These are phyloP conservation scores for Eulemur mongoz DNA, from an alignment of 2,797 vertebrate genomes.

Conservation along the genomic window DNA sequence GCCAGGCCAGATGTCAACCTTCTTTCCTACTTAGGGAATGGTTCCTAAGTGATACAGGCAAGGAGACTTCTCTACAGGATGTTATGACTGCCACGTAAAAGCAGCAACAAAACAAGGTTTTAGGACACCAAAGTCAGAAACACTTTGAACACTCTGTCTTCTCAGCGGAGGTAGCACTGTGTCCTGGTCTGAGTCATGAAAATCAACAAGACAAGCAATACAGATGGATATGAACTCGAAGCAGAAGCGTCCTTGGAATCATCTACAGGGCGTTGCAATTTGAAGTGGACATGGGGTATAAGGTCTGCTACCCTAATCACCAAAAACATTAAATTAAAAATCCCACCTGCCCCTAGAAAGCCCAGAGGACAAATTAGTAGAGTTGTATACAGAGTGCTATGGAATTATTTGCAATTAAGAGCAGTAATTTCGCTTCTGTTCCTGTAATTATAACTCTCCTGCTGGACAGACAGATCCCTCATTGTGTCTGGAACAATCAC, in stretches of 20 bases:
- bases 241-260: neutral
- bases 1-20: neutral
- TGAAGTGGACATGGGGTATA: neutral
- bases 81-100: neutral
- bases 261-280: no score
- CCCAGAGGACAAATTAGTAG: conserved; percentile 24
- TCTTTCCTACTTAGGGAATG: neutral
- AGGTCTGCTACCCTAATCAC: neutral
- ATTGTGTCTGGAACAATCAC: conserved; percentile 68
- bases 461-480: conserved; percentile 57
- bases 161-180: neutral
- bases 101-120: neutral
- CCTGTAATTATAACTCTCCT: conserved; percentile 66
- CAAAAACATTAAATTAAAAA: neutral
- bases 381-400: neutral
- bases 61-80: neutral
- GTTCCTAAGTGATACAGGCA: neutral
- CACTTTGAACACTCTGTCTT: neutral
- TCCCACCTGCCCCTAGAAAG: neutral
- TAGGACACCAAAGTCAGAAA: neutral
- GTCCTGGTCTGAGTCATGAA: neutral
- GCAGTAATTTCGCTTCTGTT: conserved; percentile 62
- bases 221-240: neutral
- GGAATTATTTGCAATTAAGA: conserved; percentile 50
- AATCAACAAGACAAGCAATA: neutral